Conservation (phyloP, 1,140 invertebrate genomes). For the Caenorhabditis inopinata region DNA sequence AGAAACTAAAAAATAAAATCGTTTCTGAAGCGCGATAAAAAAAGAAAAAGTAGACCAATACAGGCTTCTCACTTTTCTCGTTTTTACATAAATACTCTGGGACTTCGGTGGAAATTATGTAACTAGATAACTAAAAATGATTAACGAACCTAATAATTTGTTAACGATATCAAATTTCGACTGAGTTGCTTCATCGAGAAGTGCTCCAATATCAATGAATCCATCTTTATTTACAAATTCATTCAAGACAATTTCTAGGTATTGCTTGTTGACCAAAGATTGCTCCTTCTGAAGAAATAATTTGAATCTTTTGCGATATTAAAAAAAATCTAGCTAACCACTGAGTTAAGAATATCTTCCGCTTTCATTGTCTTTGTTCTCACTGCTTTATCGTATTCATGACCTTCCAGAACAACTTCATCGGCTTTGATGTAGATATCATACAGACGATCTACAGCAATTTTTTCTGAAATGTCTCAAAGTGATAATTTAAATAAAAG, state of each 20-base stretch:
- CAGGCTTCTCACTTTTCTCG: too few relatives aligned
- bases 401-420: background rate
- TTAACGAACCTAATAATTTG: background rate
- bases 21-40: too few relatives aligned
- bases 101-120: too few relatives aligned
- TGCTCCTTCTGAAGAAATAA: background rate
- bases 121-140: too few relatives aligned
- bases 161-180: background rate
- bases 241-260: background rate
- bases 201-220: conserved; percentile 6
- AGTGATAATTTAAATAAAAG: background rate
- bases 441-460: background rate
- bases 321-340: background rate
- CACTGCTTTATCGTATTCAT: background rate
- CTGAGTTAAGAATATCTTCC: background rate
- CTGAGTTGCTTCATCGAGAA: background rate
- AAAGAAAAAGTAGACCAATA: too few relatives aligned
- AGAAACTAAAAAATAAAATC: too few relatives aligned
- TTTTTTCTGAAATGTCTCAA: conserved; percentile 1
- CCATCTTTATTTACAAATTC: background rate
- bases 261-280: background rate
- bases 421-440: background rate
- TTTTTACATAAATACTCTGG: too few relatives aligned
- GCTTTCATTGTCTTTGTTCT: background rate
- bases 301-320: too few relatives aligned